These are phyloP conservation scores for Drosophila differens DNA, from an alignment of 2,888 invertebrate genomes.

Conservation along the genomic window DNA sequence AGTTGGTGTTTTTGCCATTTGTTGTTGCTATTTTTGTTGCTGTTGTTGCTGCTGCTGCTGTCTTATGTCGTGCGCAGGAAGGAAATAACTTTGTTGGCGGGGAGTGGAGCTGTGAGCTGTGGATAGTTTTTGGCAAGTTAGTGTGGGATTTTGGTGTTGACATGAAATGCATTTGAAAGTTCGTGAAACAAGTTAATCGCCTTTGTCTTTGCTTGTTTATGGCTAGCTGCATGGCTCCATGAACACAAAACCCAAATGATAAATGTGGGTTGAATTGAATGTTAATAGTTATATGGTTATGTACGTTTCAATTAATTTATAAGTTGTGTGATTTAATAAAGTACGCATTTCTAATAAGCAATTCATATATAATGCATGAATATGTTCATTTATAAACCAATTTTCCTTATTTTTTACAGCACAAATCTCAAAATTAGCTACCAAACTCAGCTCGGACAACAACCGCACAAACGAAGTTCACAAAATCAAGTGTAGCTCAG, in stretches of 20 bases:
- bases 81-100: conserved; percentile 58
- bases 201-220: conserved; percentile 44
- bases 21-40: conserved; percentile 25
- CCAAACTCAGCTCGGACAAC: conserved; percentile 33
- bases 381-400: not conserved
- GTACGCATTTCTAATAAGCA: not conserved
- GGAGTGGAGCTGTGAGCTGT: conserved; percentile 5
- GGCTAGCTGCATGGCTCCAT: conserved; percentile 34
- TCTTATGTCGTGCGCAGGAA: conserved; percentile 64
- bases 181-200: conserved; percentile 74
- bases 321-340: not conserved
- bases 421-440: conserved; percentile 18
- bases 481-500: conserved; percentile 31
- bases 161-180: conserved; percentile 73
- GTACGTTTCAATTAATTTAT: conserved; percentile 7
- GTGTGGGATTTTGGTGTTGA: conserved; percentile 58
- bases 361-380: not conserved
- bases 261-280: conserved; percentile 21
- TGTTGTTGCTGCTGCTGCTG: conserved; percentile 26
- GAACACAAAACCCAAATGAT: conserved; percentile 39
- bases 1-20: conserved; percentile 35
- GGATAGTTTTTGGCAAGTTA: conserved; percentile 57
- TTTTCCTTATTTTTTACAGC: conserved; percentile 17
- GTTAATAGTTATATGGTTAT: conserved; percentile 4
- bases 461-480: conserved; percentile 44